These are phyloP conservation scores for Drosophila biarmipes DNA, from an alignment of 1,140 invertebrate genomes.

Conservation along the genomic window DNA sequence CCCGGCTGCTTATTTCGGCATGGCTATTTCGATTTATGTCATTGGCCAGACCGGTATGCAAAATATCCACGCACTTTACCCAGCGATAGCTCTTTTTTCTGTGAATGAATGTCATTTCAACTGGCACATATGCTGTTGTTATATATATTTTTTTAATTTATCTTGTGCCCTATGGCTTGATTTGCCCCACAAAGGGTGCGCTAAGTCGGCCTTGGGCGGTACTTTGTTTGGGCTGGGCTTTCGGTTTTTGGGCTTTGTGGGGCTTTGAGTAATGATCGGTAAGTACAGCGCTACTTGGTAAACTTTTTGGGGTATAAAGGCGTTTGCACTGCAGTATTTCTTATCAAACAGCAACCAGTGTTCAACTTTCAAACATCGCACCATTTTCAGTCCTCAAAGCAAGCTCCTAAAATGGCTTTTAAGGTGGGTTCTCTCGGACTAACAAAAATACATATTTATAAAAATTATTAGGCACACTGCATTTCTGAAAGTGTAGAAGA, in stretches of 20 bases:
- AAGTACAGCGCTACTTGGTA: constrained; percentile 6
- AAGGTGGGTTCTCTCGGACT: constrained; percentile 25
- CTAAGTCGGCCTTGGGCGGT: constrained; percentile 8
- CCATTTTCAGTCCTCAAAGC: neutral
- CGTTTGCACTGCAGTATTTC: neutral
- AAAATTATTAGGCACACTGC: too few species aligned
- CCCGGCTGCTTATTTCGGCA: neutral
- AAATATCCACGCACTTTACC: neutral
- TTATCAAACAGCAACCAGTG: constrained; percentile 35
- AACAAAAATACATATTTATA: too few species aligned
- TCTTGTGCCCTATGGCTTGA: neutral
- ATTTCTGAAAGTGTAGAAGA: too few species aligned
- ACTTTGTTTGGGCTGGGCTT: constrained; percentile 7
- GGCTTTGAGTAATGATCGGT: constrained; percentile 1
- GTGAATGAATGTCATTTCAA: constrained; percentile 18
- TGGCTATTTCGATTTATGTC: constrained; percentile 17
- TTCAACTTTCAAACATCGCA: constrained; percentile 9
- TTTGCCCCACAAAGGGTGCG: constrained; percentile 7
- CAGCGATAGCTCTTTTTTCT: constrained; percentile 9
- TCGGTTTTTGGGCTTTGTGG: neutral
- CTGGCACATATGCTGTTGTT: constrained; percentile 7
- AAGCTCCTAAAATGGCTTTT: constrained; percentile 50
- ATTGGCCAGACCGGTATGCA: constrained; percentile 13
- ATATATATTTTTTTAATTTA: neutral
- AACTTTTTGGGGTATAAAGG: constrained; percentile 17